Base-by-base conservation (phyloP, 2,888 invertebrate species). In the Chalcis sispes region DNA sequence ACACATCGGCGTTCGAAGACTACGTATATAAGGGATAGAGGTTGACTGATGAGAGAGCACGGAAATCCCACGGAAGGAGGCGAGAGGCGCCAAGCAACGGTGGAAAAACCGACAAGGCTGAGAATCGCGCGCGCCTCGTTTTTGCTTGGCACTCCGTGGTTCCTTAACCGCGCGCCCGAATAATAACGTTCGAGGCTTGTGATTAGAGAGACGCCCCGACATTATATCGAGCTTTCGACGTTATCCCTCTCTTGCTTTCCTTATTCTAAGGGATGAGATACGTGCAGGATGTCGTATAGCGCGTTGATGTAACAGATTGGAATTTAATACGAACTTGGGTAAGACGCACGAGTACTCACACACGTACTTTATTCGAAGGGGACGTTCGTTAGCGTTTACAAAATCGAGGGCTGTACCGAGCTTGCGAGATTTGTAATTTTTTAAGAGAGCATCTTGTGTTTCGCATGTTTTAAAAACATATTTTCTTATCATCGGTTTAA, bases 11-110 rank as follows among this genome's bases (percentile, higher is more conserved):
- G 86, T 84, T 84, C 81, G 78, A 59, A 77, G 77, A 23, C 32
- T n/a, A n/a, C n/a, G n/a, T n/a, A n/a, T n/a, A n/a, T n/a, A n/a
- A n/a, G n/a, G n/a, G 23, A 18, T 18, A 52, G 73, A 65, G 77
- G 82, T 85, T 88, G 88, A 88, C 87, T 88, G 88, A 89, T 88
- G 87, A 88, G 87, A 87, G 84, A n/a, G 27, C 42, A 27, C 77
- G 61, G 70, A 52, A 75, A 67, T 54, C 40, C 75, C 58, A 42
- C 42, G 15, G 42, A 36, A 36, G 10, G 10, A 36, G 13, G 42
- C 42, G 2, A 7, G 4, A 62, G 54, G 70, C 66, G 70, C 54
- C 50, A 29, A 40, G 48, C 46, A 8, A 36, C 46, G 54, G 18
- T 20, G 65, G 65, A 71, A 71, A 71, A 71, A 71, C 64, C 18